phyloP scores from a whole-genome alignment of 2,888 invertebrate genomes.

The Acleris holmiana region DNA sequence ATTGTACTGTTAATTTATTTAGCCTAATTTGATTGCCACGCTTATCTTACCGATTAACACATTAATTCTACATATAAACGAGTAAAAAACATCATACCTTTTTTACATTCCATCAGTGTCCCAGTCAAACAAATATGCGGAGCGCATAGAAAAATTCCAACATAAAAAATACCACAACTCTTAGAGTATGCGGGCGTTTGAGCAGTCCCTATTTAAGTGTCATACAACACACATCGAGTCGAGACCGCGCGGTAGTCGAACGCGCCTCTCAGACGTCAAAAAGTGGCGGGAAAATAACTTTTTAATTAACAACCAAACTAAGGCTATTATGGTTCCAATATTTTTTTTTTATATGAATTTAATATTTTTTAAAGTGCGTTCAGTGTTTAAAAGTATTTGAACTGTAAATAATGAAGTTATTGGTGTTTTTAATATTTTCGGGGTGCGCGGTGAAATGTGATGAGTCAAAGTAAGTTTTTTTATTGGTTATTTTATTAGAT shows the following conservation, averaged over 20 bases:
- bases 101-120: background rate
- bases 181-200: slow-evolving; percentile 27
- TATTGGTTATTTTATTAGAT: background rate
- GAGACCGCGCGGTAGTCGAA: slow-evolving; percentile 47
- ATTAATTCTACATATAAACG: too few species aligned
- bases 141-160: slow-evolving; percentile 18
- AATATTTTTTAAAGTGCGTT: background rate
- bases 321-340: slow-evolving; percentile 21
- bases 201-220: slow-evolving; percentile 50
- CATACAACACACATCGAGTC: slow-evolving; percentile 54
- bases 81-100: too few species aligned
- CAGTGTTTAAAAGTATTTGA: background rate
- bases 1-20: too few species aligned
- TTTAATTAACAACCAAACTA: background rate
- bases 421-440: slow-evolving; percentile 36
- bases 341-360: background rate
- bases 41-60: too few species aligned
- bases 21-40: too few species aligned
- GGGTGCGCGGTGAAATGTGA: slow-evolving; percentile 39
- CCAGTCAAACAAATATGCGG: slow-evolving; percentile 7
- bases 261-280: slow-evolving; percentile 47
- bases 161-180: slow-evolving; percentile 36
- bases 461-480: slow-evolving; percentile 31
- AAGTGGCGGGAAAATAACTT: slow-evolving; percentile 48
- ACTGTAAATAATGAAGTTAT: slow-evolving; percentile 11